A percentile compares a stretch with the other conserved stretches of the same genome.
These are phyloP conservation scores for Sander vitreus DNA, from an alignment of 2,113 vertebrate genomes.

Conservation along the genomic window DNA sequence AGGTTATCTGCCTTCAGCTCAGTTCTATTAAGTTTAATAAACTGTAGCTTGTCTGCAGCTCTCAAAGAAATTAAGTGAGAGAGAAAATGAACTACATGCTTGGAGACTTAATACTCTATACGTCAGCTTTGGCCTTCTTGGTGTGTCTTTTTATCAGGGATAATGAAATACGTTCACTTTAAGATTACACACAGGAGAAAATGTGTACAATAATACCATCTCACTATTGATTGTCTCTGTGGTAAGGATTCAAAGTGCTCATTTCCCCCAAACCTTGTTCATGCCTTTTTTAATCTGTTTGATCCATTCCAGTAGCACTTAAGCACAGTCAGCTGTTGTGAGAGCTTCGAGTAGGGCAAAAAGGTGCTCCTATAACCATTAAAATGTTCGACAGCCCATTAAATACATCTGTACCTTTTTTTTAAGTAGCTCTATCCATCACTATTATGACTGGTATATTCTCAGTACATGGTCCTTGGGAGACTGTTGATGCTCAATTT, in stretches of 20 bases:
- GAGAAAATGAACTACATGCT: constrained; percentile 2
- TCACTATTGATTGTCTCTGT: constrained; percentile 23
- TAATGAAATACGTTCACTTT: constrained; percentile 21
- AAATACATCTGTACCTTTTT: constrained; percentile 71
- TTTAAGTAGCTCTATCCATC: constrained; percentile 73
- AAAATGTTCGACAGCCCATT: constrained; percentile 71
- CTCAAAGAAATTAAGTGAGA: constrained; percentile 1
- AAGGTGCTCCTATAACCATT: constrained; percentile 72
- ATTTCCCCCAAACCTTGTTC: constrained; percentile 50
- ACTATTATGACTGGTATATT: constrained; percentile 68
- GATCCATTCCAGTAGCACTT: constrained; percentile 55
- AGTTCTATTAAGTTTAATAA: neutral
- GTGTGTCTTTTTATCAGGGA: constrained; percentile 30
- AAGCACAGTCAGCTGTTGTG: constrained; percentile 47
- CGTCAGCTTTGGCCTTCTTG: neutral
- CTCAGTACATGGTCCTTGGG: constrained; percentile 35
- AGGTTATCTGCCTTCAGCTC: neutral
- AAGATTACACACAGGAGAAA: neutral
- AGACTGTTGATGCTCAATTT: constrained; percentile 42
- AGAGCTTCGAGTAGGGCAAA: constrained; percentile 47
- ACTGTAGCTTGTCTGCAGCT: neutral
- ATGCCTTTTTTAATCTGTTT: constrained; percentile 50
- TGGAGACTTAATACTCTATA: neutral
- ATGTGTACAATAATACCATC: neutral
- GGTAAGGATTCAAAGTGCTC: constrained; percentile 30